These are phyloP conservation scores for Lasioglossum malachurum DNA, from an alignment of 2,888 invertebrate species.

Conservation along the genomic window DNA sequence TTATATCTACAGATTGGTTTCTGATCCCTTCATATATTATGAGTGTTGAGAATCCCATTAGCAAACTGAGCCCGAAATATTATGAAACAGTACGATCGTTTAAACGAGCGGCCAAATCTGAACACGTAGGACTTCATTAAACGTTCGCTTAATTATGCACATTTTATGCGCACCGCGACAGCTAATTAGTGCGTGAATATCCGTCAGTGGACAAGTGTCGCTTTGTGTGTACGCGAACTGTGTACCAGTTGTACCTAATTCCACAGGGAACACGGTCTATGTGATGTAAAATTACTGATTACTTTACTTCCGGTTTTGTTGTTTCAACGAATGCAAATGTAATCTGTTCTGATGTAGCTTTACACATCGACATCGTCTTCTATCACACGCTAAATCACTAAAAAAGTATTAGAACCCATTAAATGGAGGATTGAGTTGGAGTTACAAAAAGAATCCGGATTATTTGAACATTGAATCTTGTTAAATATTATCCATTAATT, in stretches of 20 bases:
- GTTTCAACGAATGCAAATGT: not conserved
- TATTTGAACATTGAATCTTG: not conserved
- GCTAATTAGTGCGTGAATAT: slow-evolving; percentile 33
- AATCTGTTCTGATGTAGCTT: not conserved
- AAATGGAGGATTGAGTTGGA: not conserved
- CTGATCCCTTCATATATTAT: not conserved
- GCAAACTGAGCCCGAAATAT: not conserved
- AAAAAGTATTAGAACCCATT: not conserved
- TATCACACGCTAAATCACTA: not conserved
- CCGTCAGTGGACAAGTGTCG: slow-evolving; percentile 22
- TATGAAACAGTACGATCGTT: not conserved
- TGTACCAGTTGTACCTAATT: slow-evolving; percentile 2
- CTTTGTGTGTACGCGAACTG: not conserved
- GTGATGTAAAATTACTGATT: not conserved
- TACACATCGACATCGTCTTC: not conserved
- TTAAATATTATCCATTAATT: not conserved
- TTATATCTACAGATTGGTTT: not conserved
- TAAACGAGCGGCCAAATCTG: not conserved
- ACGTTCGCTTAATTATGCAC: slow-evolving; percentile 34
- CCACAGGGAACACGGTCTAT: not conserved
- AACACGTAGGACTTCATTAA: slow-evolving; percentile 36
- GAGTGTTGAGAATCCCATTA: not conserved
- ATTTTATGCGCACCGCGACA: slow-evolving; percentile 25
- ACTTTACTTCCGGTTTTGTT: not conserved
- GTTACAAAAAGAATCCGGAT: not conserved